Base-by-base conservation (phyloP, 1,140 invertebrate genomes). In the Ceratina calcarata region DNA sequence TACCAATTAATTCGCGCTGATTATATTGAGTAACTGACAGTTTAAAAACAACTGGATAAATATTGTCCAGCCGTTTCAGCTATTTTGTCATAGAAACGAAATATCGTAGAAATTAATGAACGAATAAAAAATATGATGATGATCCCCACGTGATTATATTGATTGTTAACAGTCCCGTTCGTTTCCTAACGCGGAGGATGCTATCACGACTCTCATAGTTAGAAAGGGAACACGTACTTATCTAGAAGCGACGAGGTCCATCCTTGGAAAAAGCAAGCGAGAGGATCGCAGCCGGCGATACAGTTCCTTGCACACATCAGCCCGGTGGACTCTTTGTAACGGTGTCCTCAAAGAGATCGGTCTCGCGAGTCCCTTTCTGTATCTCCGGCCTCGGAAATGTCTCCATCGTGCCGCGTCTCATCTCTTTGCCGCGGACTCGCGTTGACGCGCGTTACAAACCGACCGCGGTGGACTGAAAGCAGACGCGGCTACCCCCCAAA, bases 341-440 rank as follows among this genome's bases (percentile, higher is more conserved):
- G 1, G 0, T n/a, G 1, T 3, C 24, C 37, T 74, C 71, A 73
- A 67, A 79, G 61, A 71, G 70, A 60, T 20, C n/a, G 6, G n/a
- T 53, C 45, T 20, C 51, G 53, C 79, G 71, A 16, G 51, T 45
- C 57, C 60, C 62, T 84, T 32, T 67, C 80, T 60, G 73, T 80
- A 80, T 68, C 79, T 64, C 55, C 55, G 53, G 51, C 64, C 58
- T 68, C 51, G 68, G 60, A 82, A 79, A 61, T 68, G 57, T 79
- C 71, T 82, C 58, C 53, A 27, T 6, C 37, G 37, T 45, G 16
- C n/a, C 58, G 27, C 18, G 67, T 85, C 72, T 16, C 69, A 45
- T 86, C 80, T 75, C 75, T 86, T 85, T 82, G 67, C 32, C 66
- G 45, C 45, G 76, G 24, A 65, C 10, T 78, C 84, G 58, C 80